Conservation (phyloP, 2,888 invertebrate genomes). For the Epirrhoe tristata region DNA sequence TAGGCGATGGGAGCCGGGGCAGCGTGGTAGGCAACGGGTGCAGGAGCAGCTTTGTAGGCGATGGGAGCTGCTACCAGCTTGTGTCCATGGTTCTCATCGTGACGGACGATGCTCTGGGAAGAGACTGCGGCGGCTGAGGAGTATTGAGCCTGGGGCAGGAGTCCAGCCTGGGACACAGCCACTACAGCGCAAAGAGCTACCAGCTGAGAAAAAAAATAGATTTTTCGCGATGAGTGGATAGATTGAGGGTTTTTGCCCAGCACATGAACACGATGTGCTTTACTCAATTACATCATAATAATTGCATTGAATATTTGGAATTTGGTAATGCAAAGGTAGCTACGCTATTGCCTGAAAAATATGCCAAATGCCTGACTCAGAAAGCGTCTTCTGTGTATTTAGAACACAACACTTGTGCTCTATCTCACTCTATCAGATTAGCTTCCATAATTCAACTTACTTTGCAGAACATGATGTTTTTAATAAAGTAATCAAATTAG, state of each 20-base stretch:
- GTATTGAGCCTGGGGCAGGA: constrained; percentile 64
- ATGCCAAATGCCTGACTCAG: neutral
- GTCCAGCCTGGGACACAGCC: constrained; percentile 67
- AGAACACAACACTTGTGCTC: no score
- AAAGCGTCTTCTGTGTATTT: neutral
- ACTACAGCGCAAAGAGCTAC: constrained; percentile 60
- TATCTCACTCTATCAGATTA: no score
- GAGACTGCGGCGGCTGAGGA: constrained; percentile 66
- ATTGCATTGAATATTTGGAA: no score
- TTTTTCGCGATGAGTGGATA: no score
- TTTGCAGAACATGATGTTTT: constrained; percentile 61
- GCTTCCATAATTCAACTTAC: constrained; percentile 47
- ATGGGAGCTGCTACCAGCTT: constrained; percentile 45
- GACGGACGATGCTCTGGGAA: constrained; percentile 70
- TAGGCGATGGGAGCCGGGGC: constrained; percentile 49
- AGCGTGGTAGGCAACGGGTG: constrained; percentile 68
- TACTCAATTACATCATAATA: no score
- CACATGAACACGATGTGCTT: no score
- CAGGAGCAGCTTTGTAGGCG: constrained; percentile 50
- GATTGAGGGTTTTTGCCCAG: no score
- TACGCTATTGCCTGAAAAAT: no score
- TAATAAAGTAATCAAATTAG: constrained; percentile 48
- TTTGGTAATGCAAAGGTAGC: no score
- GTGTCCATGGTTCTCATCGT: constrained; percentile 56
- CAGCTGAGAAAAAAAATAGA: constrained; percentile 46